Base-by-base conservation (phyloP, 2,113 vertebrate species). In the Myiopsitta monachus region DNA sequence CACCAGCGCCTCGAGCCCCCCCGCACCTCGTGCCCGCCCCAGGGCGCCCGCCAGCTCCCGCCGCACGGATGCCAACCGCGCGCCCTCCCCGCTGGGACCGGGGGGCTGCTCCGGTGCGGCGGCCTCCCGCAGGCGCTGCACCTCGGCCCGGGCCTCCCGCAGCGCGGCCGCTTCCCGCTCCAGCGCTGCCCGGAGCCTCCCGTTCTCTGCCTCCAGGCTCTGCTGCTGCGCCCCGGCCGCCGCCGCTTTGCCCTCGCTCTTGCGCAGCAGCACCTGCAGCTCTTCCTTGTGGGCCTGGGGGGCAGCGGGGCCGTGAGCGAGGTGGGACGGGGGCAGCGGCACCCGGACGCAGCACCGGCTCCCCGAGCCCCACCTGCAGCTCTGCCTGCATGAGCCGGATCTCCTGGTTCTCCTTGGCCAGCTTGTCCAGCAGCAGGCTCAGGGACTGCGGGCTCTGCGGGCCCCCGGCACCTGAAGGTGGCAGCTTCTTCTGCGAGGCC, bases 341-440 rank as follows among this genome's bases (percentile, higher is more conserved):
- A 90, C 81, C 2, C 7, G 49, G 23, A 69, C 1, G 1, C 8
- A 6, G 18, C 44, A 26, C 24, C 3, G 22, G 57, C 52, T 46
- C 10, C 19, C 15, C 1, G 0, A 13, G 38, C 51, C 75, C 33
- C 77, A 98, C 99, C 99, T 99, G 98, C 88, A 99, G 96, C 92
- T 98, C 98, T 0, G 98, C 98, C 92, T 99, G 98, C 87, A 99
- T 96, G 28, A 98, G 94, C 82, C 98, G 96, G 74, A 99, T 98
- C 63, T 98, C 98, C 92, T 98, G 96, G 92, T 97, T 98, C 95
- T 98, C 99, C 91, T 98, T 98, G 76, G 97, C 98, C 59, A 99
- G 92, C 83, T 97, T 98, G 95, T 98, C 98, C 62, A 99, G 95
- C 59, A 99, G 97, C 7, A 98, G 95, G 54, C 96, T 97, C 96